phyloP scores from a whole-genome alignment of 2,888 invertebrate species.

The Eustalomyia histrio region DNA sequence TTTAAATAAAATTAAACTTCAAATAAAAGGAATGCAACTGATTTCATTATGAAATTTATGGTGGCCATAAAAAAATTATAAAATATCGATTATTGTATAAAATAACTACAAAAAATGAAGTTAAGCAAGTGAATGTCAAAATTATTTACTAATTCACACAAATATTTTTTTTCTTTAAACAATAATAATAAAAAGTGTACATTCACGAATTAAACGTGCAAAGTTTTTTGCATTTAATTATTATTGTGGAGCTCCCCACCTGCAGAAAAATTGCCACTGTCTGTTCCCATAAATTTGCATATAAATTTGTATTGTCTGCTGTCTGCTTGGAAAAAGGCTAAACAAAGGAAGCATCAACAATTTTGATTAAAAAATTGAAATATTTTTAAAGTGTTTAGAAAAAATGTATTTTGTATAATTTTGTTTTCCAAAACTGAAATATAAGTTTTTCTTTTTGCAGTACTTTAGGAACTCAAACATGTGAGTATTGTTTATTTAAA shows the following conservation, averaged over 20 bases:
- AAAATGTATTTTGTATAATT: neutral
- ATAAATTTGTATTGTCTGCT: constrained; percentile 30
- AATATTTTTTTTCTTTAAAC: neutral
- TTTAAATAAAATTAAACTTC: neutral
- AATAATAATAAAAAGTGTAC: constrained; percentile 4
- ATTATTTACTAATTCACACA: neutral
- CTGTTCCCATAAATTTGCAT: constrained; percentile 42
- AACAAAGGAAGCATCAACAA: constrained; percentile 11
- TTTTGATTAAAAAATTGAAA: neutral
- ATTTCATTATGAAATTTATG: constrained; percentile 33
- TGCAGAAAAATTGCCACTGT: constrained; percentile 7
- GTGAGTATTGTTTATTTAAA: constrained; percentile 6
- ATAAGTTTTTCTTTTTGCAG: neutral
- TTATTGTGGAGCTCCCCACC: constrained; percentile 26
- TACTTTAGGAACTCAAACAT: neutral
- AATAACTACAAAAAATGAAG: neutral
- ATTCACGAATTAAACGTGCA: constrained; percentile 8
- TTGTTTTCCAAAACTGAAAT: neutral
- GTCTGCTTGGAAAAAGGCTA: neutral
- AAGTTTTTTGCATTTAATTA: neutral
- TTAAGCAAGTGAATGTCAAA: neutral
- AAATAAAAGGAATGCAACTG: constrained; percentile 1
- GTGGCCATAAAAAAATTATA: constrained; percentile 29
- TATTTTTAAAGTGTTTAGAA: neutral
- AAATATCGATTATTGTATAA: constrained; percentile 58